Percentiles rank a stretch among this genome's conserved stretches.
These are phyloP conservation scores for Telmatochromis sp. DNA, from an alignment of 2,113 vertebrate species.

Conservation along the genomic window DNA sequence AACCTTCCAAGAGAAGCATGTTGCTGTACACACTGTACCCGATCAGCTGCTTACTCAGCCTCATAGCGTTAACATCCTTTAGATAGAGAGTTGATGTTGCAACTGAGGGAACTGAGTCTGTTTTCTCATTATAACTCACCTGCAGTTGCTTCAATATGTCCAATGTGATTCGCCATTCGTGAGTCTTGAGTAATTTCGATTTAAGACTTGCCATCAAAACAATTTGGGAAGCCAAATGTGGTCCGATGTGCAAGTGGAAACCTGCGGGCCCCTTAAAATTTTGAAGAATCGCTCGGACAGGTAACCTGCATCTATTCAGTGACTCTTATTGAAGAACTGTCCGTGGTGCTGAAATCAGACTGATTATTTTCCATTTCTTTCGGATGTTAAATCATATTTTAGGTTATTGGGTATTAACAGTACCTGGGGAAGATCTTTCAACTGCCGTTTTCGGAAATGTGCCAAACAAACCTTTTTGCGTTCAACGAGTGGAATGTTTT, in stretches of 20 bases:
- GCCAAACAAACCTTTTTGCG: background rate
- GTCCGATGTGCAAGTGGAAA: background rate
- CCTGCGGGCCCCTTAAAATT: background rate
- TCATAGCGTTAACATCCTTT: background rate
- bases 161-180: background rate
- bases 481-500: background rate
- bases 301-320: background rate
- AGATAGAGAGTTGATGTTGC: background rate
- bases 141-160: background rate
- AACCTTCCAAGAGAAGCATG: background rate
- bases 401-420: background rate
- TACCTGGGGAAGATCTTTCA: background rate
- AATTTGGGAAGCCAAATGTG: background rate
- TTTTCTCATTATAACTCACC: background rate
- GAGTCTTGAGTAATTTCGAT: background rate
- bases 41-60: background rate
- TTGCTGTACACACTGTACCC: background rate
- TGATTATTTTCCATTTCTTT: background rate
- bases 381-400: background rate
- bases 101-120: background rate
- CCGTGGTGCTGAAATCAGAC: conserved; percentile 66
- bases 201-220: background rate
- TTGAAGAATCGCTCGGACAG: background rate
- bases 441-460: background rate
- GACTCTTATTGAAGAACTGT: conserved; percentile 47